Evolutionary conservation across 2,113 vertebrate genomes (phyloP), one percentile per base, ranked within the genome.

Genomic region (Chelonoidis abingdonii): DNA sequence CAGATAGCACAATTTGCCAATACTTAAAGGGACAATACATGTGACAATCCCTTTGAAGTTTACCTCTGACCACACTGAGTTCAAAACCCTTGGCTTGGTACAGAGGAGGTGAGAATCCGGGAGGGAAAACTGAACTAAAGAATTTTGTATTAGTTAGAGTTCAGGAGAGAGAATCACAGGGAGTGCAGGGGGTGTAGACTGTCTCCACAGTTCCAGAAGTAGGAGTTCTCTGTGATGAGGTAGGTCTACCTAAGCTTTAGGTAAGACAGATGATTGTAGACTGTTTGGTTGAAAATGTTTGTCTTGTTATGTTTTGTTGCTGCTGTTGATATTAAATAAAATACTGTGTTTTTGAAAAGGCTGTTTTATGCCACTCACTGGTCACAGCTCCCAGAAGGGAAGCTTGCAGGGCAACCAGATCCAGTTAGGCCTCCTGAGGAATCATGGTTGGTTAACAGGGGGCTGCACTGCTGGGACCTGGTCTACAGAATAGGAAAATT

Each of bases 371-470:
- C 21, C 57, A 84, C 41, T 81, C 44, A 65, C 11, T n/a, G 6
- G 4, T 47, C 29, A 54, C 12, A 69, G 38, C 44, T 1, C 84
- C 53, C 7, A 0, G 0, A 3, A 21, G 21, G 53, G 53, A 62
- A 21, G 31, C 9, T 29, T n/a, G 7, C 3, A 59, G 11, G 12
- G 25, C 16, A 54, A 6, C 27, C 83, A 38, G 83, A 14, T 24
- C 44, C 0, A 0, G 12, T 6, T 79, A 3, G 54, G 6, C 57
- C 72, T 84, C 5, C n/a, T 84, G 12, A 6, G 75, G 5, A 82
- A 44, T 49, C 29, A 25, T 47, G 25, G 25, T 14, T 78, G 41
- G 44, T 47, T 47, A 24, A 47, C 41, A 25, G 41, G 44, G 22
- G 7, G 1, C 75, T 47, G 75, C 65, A 38, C 8, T 8, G 17